Evolutionary conservation across 2,113 vertebrate genomes (phyloP).

Genomic region (Gadus chalcogrammus): DNA sequence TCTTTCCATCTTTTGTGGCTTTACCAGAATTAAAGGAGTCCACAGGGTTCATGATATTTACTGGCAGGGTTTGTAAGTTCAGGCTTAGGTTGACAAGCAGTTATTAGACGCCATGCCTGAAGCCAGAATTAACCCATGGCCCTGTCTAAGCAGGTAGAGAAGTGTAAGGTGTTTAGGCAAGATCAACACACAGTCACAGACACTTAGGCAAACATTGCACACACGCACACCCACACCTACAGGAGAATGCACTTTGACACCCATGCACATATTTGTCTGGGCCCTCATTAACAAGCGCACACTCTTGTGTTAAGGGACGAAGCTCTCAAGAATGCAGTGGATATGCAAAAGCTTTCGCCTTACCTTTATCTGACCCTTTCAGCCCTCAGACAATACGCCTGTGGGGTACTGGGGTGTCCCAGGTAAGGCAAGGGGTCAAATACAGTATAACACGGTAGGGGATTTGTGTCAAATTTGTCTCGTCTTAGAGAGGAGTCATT

Average conservation of each 20-base stretch:
- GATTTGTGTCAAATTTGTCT: conserved; percentile 73
- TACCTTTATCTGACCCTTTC: conserved; percentile 68
- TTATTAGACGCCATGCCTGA: conserved; percentile 67
- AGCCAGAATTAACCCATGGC: conserved; percentile 75
- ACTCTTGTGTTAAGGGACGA: conserved; percentile 53
- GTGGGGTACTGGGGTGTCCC: conserved; percentile 54
- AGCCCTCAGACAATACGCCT: conserved; percentile 65
- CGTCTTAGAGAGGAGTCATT: conserved; percentile 35
- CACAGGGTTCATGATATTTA: conserved; percentile 24
- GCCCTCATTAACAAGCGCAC: conserved; percentile 12
- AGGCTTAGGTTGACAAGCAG: conserved; percentile 68
- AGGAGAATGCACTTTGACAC: conserved; percentile 32
- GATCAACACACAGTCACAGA: conserved; percentile 66
- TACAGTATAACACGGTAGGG: conserved; percentile 58
- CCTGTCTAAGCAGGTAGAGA: conserved; percentile 74
- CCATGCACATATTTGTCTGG: conserved; percentile 4
- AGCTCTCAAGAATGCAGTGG: conserved; percentile 59
- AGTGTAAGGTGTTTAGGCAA: conserved; percentile 66
- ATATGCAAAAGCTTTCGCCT: conserved; percentile 50
- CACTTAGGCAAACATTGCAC: conserved; percentile 39
- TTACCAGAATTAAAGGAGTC: neutral
- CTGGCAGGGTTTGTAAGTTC: conserved; percentile 60
- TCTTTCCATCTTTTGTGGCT: no score
- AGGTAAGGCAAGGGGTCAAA: conserved; percentile 54
- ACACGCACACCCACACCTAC: conserved; percentile 43